Evolutionary conservation across 2,888 invertebrate genomes (phyloP).

Genomic region (Platypus cylindrus): DNA sequence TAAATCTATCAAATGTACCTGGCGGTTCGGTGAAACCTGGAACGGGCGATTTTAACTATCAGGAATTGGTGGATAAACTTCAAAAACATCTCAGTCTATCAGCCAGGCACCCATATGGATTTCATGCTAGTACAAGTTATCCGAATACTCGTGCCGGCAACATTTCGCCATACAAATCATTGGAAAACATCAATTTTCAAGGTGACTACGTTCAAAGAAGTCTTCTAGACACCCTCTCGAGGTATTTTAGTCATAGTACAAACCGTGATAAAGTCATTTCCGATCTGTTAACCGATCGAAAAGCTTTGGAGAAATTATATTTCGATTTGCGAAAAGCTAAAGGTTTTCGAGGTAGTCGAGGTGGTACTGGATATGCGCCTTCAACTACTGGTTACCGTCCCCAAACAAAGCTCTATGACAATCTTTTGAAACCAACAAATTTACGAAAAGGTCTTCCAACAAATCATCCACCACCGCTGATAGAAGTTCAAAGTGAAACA

Average conservation of each 20-base stretch:
- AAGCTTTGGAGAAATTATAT: slow-evolving; percentile 58
- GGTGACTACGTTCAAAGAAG: slow-evolving; percentile 46
- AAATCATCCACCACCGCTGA: slow-evolving; percentile 47
- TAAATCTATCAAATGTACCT: slow-evolving; percentile 39
- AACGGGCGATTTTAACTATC: slow-evolving; percentile 39
- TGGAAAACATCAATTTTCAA: slow-evolving; percentile 27
- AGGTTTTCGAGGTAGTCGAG: slow-evolving; percentile 37
- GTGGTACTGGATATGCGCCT: slow-evolving; percentile 21
- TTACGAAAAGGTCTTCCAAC: not conserved
- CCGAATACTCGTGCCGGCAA: slow-evolving; percentile 3
- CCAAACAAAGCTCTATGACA: slow-evolving; percentile 9
- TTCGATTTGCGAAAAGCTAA: slow-evolving; percentile 59
- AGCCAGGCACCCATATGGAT: too few species aligned
- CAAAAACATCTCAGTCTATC: slow-evolving; percentile 41
- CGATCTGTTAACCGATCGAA: slow-evolving; percentile 59
- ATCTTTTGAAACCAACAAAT: not conserved
- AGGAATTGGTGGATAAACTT: slow-evolving; percentile 50
- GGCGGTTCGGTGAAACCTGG: slow-evolving; percentile 13
- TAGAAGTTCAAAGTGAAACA: slow-evolving; percentile 51
- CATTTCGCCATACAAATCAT: slow-evolving; percentile 8
- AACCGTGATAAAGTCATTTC: slow-evolving; percentile 58
- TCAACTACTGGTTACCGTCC: slow-evolving; percentile 19
- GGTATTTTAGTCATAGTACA: slow-evolving; percentile 52
- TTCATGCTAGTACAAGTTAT: slow-evolving; percentile 4
- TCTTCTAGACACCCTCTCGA: slow-evolving; percentile 50